Percentiles rank a stretch among this genome's conserved stretches.
Evolutionary conservation across 23 tunicate genomes (phyloP).

Genomic region (Aplidium turbinatum): DNA sequence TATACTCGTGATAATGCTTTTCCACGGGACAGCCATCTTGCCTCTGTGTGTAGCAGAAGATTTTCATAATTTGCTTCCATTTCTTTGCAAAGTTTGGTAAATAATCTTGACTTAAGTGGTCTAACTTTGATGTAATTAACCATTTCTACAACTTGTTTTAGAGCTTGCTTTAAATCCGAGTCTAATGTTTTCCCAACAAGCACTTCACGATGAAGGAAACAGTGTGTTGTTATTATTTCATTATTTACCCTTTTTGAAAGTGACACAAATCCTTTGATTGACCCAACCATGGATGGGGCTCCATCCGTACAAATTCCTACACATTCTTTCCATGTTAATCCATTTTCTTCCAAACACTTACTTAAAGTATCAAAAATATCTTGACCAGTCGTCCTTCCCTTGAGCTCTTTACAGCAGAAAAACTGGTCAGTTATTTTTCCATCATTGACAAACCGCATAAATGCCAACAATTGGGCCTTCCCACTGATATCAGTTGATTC

Average conservation of each 20-base stretch:
- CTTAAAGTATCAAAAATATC: constrained; percentile 22
- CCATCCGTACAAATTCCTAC: constrained; percentile 28
- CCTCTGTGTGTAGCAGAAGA: constrained; percentile 42
- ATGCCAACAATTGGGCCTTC: constrained; percentile 16
- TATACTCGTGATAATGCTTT: constrained; percentile 45
- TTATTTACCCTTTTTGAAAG: constrained; percentile 10
- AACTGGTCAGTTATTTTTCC: constrained; percentile 27
- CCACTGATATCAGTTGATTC: constrained; percentile 34
- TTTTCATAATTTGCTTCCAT: constrained; percentile 45
- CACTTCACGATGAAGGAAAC: constrained; percentile 42
- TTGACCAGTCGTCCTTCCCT: constrained; percentile 32
- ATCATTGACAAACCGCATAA: constrained; percentile 34
- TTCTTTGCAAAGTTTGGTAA: constrained; percentile 30
- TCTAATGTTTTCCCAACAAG: constrained; percentile 35
- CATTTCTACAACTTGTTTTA: constrained; percentile 33
- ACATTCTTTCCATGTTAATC: constrained; percentile 29
- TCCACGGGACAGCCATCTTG: constrained; percentile 51
- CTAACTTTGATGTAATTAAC: constrained; percentile 35
- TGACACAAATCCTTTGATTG: constrained; percentile 33
- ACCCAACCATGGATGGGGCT: constrained; percentile 25
- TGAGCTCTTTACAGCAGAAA: constrained; percentile 24
- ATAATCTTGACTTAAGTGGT: constrained; percentile 37
- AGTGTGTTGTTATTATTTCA: constrained; percentile 24
- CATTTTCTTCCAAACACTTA: constrained; percentile 36
- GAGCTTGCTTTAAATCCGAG: constrained; percentile 3